These are phyloP conservation scores for Hyperopisus bebe DNA, from an alignment of 2,113 vertebrate species.

Conservation along the genomic window DNA sequence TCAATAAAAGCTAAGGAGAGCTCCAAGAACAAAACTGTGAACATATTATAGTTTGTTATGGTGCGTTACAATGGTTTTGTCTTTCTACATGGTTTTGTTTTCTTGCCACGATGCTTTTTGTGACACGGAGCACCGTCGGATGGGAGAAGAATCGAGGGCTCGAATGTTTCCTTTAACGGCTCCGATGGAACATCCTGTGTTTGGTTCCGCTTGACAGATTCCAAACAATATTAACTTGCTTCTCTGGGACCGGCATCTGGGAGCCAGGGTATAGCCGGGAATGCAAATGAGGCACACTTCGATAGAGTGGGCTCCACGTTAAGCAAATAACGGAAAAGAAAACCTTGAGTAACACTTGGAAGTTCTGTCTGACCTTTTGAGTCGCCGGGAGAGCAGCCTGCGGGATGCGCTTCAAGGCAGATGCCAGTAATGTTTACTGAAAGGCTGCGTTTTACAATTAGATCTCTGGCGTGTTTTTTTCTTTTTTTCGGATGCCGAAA, in stretches of 20 bases:
- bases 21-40: background rate
- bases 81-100: background rate
- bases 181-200: slow-evolving; percentile 13
- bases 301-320: slow-evolving; percentile 22
- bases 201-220: slow-evolving; percentile 35
- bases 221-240: slow-evolving; percentile 34
- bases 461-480: background rate
- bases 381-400: background rate
- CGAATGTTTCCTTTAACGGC: background rate
- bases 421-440: slow-evolving; percentile 1
- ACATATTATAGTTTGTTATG: background rate
- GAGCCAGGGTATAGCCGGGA: slow-evolving; percentile 21
- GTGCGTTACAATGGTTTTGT: background rate
- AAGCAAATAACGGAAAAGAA: slow-evolving; percentile 24
- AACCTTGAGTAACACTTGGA: slow-evolving; percentile 12
- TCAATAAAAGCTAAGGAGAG: background rate
- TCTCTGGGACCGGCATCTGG: slow-evolving; percentile 24
- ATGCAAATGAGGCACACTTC: slow-evolving; percentile 35
- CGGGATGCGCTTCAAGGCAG: background rate
- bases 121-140: background rate
- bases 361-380: slow-evolving; percentile 25
- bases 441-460: slow-evolving; percentile 2
- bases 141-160: background rate
- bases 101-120: background rate
- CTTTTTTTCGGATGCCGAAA: background rate